Evolutionary conservation across 2,797 vertebrate genomes (phyloP), one percentile per base, ranked within the genome.

Genomic region (Lerista edwardsae): DNA sequence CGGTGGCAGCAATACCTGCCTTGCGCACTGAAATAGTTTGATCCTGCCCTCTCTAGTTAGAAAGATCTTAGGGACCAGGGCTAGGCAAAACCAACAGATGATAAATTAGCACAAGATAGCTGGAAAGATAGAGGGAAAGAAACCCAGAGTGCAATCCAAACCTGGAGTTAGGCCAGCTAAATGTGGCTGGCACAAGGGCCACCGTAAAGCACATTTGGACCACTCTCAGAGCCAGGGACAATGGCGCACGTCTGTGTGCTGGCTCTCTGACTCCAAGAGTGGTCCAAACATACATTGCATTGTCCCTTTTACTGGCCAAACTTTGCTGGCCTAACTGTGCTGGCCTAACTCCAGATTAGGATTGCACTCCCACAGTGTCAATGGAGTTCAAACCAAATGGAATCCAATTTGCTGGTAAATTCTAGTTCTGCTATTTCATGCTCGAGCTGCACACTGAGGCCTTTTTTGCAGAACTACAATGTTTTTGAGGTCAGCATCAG

Each of bases 381-480:
- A 67, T 74, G 55, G 19, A 67, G 55, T 15, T 34, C 44, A 65
- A 73, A 67, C 2, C 41, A 71, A 44, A 74, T 1, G 39, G 77
- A 79, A 74, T 79, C 69, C 57, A 51, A 80, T 80, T 41, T 85
- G 36, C 29, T 34, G 44, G 67, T 74, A 57, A 74, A 74, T 74
- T 27, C 23, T 27, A 67, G 14, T 79, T 39, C 25, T 27, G 27
- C 69, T 27, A 6, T 79, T 65, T 65, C 12, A 55, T 61, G 55
- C 65, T 67, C n/a, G 36, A n/a, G 23, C 36, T 34, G 67, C 17
- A 11, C 55, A 67, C 59, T 55, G 44, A 67, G 7, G 31, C 34
- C 41, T 44, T 55, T 65, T 74, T 19, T 12, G 3, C 23, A 41
- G 29, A 74, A 67, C 23, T 25, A n/a, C 9, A 41, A 23, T 15